Evolutionary conservation across 2,797 vertebrate species (phyloP).

Genomic region (Sternotherus odoratus): DNA sequence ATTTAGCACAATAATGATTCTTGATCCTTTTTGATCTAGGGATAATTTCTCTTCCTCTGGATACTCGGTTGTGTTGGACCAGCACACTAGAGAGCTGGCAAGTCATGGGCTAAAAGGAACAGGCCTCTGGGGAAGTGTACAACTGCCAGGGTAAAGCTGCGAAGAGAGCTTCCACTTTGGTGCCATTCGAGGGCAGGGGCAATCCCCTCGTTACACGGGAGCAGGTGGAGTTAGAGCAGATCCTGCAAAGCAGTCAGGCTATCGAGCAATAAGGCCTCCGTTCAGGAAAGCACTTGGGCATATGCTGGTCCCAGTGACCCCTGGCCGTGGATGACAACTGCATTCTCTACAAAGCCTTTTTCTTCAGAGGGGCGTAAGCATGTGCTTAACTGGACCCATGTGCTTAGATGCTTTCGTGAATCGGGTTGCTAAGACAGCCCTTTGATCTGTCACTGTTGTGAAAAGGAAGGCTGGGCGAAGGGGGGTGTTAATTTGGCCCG

Average conservation of each 20-base stretch:
- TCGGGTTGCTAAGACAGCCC: neutral
- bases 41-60: neutral
- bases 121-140: neutral
- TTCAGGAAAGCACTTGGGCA: neutral
- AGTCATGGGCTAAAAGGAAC: neutral
- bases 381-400: fast-evolving
- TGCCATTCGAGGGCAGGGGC: neutral
- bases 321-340: neutral
- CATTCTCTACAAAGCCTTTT: neutral
- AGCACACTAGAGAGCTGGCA: neutral
- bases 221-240: neutral
- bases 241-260: neutral
- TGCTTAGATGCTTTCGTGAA: fast-evolving
- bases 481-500: fast-evolving
- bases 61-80: neutral
- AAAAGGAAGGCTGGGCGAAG: fast-evolving
- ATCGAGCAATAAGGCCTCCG: too few relatives aligned
- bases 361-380: fast-evolving
- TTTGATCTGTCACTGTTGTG: fast-evolving
- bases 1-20: neutral
- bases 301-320: fast-evolving
- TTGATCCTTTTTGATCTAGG: neutral
- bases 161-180: too few relatives aligned
- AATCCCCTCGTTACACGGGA: neutral
- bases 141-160: neutral